Evolutionary conservation across 2,888 invertebrate species (phyloP).

Genomic region (Nematopogon swammerdamellus): DNA sequence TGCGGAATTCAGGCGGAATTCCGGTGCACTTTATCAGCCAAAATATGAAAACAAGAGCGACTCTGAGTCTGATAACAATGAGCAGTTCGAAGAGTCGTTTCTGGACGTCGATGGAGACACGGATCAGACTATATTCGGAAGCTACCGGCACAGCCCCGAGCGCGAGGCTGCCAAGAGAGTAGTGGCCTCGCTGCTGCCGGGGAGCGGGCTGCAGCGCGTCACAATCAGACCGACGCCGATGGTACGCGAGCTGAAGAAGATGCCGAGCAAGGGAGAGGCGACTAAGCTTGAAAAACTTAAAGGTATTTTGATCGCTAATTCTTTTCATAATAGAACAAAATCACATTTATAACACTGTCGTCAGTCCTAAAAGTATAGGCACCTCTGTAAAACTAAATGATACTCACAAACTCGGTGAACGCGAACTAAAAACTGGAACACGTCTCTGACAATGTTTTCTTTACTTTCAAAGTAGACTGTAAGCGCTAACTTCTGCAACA

Average conservation of each 20-base stretch:
- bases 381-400: too few relatives aligned
- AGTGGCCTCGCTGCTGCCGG: slow-evolving; percentile 34
- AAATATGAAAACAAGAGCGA: slow-evolving; percentile 38
- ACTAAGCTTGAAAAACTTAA: not conserved
- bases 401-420: too few relatives aligned
- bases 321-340: too few relatives aligned
- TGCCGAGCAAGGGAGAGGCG: slow-evolving; percentile 11
- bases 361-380: too few relatives aligned
- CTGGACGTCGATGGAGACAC: slow-evolving; percentile 45
- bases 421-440: too few relatives aligned
- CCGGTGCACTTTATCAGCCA: slow-evolving; percentile 34
- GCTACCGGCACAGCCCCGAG: slow-evolving; percentile 29
- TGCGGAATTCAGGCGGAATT: slow-evolving; percentile 20
- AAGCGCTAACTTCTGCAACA: too few relatives aligned
- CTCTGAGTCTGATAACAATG: slow-evolving; percentile 42
- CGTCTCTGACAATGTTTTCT: too few relatives aligned
- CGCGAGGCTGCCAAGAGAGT: slow-evolving; percentile 36
- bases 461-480: too few relatives aligned
- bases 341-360: too few relatives aligned
- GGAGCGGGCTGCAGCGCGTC: slow-evolving; percentile 42
- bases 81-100: slow-evolving; percentile 40
- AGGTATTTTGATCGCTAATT: too few relatives aligned
- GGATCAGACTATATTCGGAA: slow-evolving; percentile 26
- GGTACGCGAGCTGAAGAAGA: slow-evolving; percentile 24
- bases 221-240: slow-evolving; percentile 32